These are phyloP conservation scores for Yponomeuta evonymella DNA, from an alignment of 2,888 invertebrate species.

Conservation along the genomic window DNA sequence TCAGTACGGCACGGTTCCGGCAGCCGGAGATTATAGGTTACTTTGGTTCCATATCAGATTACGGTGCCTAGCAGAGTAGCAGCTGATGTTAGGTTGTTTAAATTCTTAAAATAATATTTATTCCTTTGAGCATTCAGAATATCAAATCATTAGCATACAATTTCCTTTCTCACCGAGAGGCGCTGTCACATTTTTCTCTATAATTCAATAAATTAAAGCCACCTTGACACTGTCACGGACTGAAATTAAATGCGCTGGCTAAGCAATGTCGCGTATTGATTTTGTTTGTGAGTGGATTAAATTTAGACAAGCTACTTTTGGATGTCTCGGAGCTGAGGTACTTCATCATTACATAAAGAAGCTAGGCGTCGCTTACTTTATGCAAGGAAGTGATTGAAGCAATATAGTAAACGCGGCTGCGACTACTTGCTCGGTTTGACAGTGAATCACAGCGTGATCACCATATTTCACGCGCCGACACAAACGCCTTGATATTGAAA, in stretches of 20 bases:
- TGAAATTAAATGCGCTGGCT: background rate
- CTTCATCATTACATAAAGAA: no score
- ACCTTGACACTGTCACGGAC: background rate
- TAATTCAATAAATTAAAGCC: background rate
- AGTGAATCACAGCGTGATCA: background rate
- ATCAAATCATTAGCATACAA: background rate
- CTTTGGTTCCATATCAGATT: no score
- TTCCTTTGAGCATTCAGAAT: background rate
- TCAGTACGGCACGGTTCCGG: no score
- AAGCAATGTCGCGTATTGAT: background rate
- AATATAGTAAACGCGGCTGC: background rate
- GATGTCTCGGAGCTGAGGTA: background rate
- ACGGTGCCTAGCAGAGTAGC: no score
- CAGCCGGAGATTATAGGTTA: no score
- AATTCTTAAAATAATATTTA: background rate
- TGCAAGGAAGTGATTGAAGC: no score
- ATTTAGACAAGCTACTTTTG: background rate
- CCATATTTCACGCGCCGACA: background rate
- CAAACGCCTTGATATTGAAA: background rate
- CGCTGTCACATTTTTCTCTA: background rate
- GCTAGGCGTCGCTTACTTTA: no score
- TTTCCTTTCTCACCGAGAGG: background rate
- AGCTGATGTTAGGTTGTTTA: no score
- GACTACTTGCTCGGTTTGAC: background rate
- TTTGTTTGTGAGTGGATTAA: background rate